Conservation (phyloP, 2,888 invertebrate genomes). For the Glyphotaelius pellucidus region DNA sequence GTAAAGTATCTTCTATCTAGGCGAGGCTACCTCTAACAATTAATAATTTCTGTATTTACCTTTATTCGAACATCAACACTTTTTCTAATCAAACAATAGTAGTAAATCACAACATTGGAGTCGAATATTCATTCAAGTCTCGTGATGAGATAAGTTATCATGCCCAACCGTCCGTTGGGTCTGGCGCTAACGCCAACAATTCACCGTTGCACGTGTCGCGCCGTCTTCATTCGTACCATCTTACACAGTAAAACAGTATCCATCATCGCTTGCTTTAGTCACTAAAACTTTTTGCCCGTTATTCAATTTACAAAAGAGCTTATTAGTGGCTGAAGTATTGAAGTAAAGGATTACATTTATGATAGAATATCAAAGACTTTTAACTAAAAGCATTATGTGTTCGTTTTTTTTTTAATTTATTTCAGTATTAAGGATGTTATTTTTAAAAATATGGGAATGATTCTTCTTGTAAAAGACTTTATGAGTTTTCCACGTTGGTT, state of each 20-base stretch:
- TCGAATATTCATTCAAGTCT: slow-evolving; percentile 65
- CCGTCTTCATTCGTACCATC: slow-evolving; percentile 9
- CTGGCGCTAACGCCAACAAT: neutral
- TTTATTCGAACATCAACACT: slow-evolving; percentile 62
- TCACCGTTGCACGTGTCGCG: neutral
- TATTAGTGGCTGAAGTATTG: neutral
- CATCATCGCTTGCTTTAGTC: neutral
- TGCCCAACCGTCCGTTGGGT: slow-evolving; percentile 9
- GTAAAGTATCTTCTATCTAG: slow-evolving; percentile 59
- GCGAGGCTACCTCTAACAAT: slow-evolving; percentile 63
- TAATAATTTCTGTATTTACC: slow-evolving; percentile 59
- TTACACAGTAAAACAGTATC: slow-evolving; percentile 48
- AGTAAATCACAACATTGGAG: slow-evolving; percentile 67
- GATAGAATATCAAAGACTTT: neutral
- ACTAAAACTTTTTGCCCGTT: slow-evolving; percentile 1
- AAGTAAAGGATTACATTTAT: slow-evolving; percentile 15
- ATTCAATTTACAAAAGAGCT: slow-evolving; percentile 8
- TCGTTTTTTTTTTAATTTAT: no score
- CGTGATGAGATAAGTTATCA: slow-evolving; percentile 53
- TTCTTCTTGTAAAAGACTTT: neutral
- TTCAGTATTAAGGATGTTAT: neutral
- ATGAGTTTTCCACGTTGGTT: neutral
- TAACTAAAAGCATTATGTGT: neutral
- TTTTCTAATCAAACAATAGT: slow-evolving; percentile 65
- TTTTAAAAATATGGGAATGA: neutral